Percentiles rank a stretch among this genome's conserved stretches.
Conservation (phyloP, 2,797 vertebrate species). For the Platalea minor region DNA sequence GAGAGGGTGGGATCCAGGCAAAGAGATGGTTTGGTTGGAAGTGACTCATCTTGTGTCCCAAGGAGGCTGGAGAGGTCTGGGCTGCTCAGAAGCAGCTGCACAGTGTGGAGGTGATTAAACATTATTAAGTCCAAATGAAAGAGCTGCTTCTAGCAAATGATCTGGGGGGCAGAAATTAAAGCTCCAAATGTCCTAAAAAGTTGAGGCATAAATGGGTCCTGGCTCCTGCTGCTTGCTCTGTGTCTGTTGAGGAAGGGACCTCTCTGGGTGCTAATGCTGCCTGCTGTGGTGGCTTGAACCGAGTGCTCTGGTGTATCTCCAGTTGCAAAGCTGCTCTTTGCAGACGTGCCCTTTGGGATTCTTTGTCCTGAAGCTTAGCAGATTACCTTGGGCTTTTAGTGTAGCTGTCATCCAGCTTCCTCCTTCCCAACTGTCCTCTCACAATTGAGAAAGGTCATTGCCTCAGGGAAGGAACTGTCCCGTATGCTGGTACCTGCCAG, state of each 20-base stretch:
- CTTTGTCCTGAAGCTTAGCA: background rate
- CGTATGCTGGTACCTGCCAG: background rate
- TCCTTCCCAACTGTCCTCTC: background rate
- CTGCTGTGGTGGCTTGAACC: background rate
- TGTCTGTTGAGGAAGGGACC: background rate
- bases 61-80: background rate
- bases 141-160: background rate
- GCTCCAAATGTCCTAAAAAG: background rate
- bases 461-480: background rate
- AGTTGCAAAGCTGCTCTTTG: background rate
- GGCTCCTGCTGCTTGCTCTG: background rate
- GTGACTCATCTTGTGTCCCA: background rate
- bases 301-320: background rate
- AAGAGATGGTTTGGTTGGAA: background rate
- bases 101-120: background rate
- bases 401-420: background rate
- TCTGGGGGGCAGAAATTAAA: too few species aligned
- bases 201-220: background rate
- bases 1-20: accelerated
- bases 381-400: background rate
- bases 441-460: background rate
- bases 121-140: background rate
- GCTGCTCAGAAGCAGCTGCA: background rate
- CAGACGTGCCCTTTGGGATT: background rate
- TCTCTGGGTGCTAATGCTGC: background rate